phyloP scores from a whole-genome alignment of 2,888 invertebrate genomes.

The Physocephala rufipes region DNA sequence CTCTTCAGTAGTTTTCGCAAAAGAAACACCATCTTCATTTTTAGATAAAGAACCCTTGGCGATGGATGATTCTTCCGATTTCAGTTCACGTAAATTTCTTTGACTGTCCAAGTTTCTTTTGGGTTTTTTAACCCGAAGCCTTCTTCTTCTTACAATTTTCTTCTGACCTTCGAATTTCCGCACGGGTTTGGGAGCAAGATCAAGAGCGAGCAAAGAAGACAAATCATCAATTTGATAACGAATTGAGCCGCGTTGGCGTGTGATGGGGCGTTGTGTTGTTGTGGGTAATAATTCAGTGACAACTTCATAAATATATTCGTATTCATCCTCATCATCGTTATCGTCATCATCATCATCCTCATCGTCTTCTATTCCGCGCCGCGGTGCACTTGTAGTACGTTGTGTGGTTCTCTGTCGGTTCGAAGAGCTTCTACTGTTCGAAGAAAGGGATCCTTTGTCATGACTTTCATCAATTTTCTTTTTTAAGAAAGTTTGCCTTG shows the following conservation, averaged over 20 bases:
- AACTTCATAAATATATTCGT: constrained; percentile 52
- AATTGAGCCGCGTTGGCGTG: constrained; percentile 54
- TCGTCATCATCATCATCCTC: no score
- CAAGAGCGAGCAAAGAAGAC: constrained; percentile 58
- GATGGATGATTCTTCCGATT: no score
- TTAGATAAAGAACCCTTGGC: no score
- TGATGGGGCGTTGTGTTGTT: constrained; percentile 50
- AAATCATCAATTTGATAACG: constrained; percentile 57
- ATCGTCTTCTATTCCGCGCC: constrained; percentile 47
- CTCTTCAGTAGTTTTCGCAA: constrained; percentile 44
- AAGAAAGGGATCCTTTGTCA: constrained; percentile 48
- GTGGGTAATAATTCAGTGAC: constrained; percentile 42
- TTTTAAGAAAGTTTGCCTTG: no score
- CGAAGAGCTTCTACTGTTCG: constrained; percentile 43
- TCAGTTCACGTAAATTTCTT: constrained; percentile 25
- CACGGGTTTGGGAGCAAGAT: constrained; percentile 50
- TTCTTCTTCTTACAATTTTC: constrained; percentile 47
- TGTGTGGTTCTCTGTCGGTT: constrained; percentile 51
- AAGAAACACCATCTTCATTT: constrained; percentile 28
- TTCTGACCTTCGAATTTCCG: constrained; percentile 42
- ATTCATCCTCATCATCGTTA: constrained; percentile 50
- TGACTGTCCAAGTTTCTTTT: constrained; percentile 50
- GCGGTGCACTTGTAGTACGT: constrained; percentile 49
- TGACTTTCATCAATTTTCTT: constrained; percentile 35
- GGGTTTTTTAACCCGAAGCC: constrained; percentile 51